These are phyloP conservation scores for Lutjanus erythropterus DNA, from an alignment of 2,113 vertebrate species.

Conservation along the genomic window DNA sequence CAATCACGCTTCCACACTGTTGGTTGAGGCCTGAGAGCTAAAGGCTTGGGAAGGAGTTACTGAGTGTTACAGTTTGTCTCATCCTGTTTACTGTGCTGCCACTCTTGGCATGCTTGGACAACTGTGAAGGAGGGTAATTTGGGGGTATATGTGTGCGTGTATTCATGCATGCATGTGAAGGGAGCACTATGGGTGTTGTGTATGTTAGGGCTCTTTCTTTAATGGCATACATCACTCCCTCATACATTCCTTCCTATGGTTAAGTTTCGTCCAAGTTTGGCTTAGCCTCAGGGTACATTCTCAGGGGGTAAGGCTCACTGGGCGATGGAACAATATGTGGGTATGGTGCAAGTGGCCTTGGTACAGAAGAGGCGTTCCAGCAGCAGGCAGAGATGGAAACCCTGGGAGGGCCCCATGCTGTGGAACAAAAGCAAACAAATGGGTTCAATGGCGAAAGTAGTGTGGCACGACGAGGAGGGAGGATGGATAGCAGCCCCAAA, in stretches of 20 bases:
- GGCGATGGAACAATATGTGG: slow-evolving; percentile 46
- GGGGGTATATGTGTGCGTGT: slow-evolving; percentile 41
- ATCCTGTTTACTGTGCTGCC: slow-evolving; percentile 73
- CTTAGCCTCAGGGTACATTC: slow-evolving; percentile 29
- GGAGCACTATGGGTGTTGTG: slow-evolving; percentile 51
- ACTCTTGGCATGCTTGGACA: slow-evolving; percentile 51
- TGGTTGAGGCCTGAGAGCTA: slow-evolving; percentile 59
- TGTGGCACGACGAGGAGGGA: slow-evolving; percentile 55
- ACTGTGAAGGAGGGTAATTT: slow-evolving; percentile 59
- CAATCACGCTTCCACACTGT: slow-evolving; percentile 62
- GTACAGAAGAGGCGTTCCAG: slow-evolving; percentile 63
- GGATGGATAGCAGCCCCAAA: slow-evolving; percentile 56
- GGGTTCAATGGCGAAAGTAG: slow-evolving; percentile 69
- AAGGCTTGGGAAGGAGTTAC: slow-evolving; percentile 55
- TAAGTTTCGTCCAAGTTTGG: slow-evolving; percentile 47
- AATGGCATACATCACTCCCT: slow-evolving; percentile 5
- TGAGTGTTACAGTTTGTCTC: slow-evolving; percentile 66
- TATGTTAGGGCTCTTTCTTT: slow-evolving; percentile 58
- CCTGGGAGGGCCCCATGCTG: slow-evolving; percentile 73
- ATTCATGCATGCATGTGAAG: slow-evolving; percentile 61
- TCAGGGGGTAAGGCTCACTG: slow-evolving; percentile 11
- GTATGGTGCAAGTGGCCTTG: slow-evolving; percentile 53
- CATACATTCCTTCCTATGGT: slow-evolving; percentile 6
- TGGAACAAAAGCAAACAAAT: slow-evolving; percentile 78
- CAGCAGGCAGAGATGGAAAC: slow-evolving; percentile 58